Evolutionary conservation across 2,797 vertebrate species (phyloP), one percentile per base, ranked within the genome.

Genomic region (Betta splendens): DNA sequence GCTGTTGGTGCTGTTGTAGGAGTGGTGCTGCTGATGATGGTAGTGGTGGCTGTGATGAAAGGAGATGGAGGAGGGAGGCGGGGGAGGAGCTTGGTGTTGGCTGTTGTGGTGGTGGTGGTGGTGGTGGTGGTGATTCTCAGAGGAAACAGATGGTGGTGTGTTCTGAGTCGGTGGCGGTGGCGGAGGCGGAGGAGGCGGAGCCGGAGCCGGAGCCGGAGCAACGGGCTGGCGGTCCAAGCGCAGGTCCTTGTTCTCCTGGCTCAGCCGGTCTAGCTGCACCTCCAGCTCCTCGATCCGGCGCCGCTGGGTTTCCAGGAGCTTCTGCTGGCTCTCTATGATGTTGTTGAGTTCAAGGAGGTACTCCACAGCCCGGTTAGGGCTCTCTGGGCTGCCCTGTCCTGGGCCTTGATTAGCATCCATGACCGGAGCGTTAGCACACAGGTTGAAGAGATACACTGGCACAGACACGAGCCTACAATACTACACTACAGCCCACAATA

Each of bases 281-380:
- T 97, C 94, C 62, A 97, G 92, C 80, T 97, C 94, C 64, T 96
- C 94, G 8, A 96, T 97, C 44, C 95, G 90, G 57, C 92, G 91
- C 26, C 94, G 85, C 83, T 97, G 95, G 0, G 92, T 94, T 77
- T 96, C 95, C 26, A 97, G 89, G 77, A 97, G 93, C 86, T 95
- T 95, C 90, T 96, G 95, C 87, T 97, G 95, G 87, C 91, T 95
- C 87, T 96, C 95, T 1, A 97, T 96, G 77, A 97, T 97, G 89
- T 96, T 95, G 87, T 97, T 97, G 76, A 97, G 94, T 78, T 97
- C 95, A 60, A 96, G 93, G 43, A 97, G 94, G 77, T 97, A 97
- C 86, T 95, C 94, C 84, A 96, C 95, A 0, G 95, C 95, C 79
- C 94, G 89, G 87, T 93, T 96, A 0, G 95, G 94, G 86, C 93